Evolutionary conservation across 2,888 invertebrate species (phyloP), one percentile per base, ranked within the genome.

Genomic region (Sinotaia quadrata): DNA sequence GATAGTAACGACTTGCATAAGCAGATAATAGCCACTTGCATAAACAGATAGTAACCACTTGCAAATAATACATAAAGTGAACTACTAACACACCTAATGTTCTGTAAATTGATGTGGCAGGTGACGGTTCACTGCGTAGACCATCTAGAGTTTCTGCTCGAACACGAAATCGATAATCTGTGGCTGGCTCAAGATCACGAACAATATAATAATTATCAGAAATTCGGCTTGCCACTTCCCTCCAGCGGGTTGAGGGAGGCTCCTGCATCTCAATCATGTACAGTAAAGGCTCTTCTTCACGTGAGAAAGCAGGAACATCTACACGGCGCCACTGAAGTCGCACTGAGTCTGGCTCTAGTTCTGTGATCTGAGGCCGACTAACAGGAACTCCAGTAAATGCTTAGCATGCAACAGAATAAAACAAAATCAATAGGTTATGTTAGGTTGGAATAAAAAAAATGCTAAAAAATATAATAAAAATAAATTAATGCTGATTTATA

Each of bases 111-210:
- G 84, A 84, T 1, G 95, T 95, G 85, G 93, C 94, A 1, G 98
- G 97, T 67, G 97, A 97, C 0, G 99, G 98, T 86, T 98, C 98
- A 88, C 96, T 96, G 76, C 97, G 93, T 27, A 73, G 67, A 52
- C 98, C 98, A 86, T 94, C 95, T 87, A 95, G 94, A 89, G 98
- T 98, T 87, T 97, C 96, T 2, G 98, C 98, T 36, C 98, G 92
- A 37, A 99, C 93, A 73, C 99, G 92, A 91, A 98, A 97, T 88
- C 94, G 94, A 90, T 99, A 99, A 89, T 98, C 97, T 75, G 95
- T 92, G 90, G 95, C 95, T 0, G 98, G 96, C 84, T 95, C 94
- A 71, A 79, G 61, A 68, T 79, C 78, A 74, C 60, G 69, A 44
- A 75, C 59, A 18, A 85, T 78, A 72, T 82, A 85, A 36, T 72